phyloP scores from a whole-genome alignment of 2,113 vertebrate genomes.

The Crotalus viridis region DNA sequence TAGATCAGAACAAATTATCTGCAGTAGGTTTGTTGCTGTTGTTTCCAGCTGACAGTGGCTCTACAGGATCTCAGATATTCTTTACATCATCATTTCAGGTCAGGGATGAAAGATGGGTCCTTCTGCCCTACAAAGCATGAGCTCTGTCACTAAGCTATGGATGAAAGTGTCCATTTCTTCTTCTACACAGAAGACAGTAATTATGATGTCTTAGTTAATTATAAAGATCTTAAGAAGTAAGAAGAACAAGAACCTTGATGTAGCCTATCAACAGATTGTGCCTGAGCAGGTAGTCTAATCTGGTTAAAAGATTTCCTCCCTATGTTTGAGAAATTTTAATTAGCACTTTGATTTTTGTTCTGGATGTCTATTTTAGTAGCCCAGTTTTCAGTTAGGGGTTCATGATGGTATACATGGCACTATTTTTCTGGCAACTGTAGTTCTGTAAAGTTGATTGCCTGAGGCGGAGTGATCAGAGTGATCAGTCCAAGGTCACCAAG shows the following conservation, averaged over 20 bases:
- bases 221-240: background rate
- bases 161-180: background rate
- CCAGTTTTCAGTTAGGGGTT: background rate
- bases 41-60: background rate
- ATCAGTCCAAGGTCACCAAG: background rate
- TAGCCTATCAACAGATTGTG: background rate
- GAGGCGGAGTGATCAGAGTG: background rate
- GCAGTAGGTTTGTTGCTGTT: background rate
- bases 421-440: background rate
- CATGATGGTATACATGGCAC: background rate
- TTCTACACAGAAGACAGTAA: background rate
- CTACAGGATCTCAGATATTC: background rate
- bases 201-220: background rate
- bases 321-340: background rate
- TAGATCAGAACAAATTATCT: background rate
- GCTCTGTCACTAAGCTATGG: background rate
- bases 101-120: background rate
- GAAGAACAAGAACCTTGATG: background rate
- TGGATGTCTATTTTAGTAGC: too few relatives aligned
- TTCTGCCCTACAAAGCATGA: background rate
- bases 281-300: background rate
- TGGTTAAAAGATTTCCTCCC: too few relatives aligned
- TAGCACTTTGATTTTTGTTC: background rate
- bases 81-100: background rate
- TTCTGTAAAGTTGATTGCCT: background rate